Conservation (phyloP, 2,113 vertebrate genomes). For the Anhinga anhinga region DNA sequence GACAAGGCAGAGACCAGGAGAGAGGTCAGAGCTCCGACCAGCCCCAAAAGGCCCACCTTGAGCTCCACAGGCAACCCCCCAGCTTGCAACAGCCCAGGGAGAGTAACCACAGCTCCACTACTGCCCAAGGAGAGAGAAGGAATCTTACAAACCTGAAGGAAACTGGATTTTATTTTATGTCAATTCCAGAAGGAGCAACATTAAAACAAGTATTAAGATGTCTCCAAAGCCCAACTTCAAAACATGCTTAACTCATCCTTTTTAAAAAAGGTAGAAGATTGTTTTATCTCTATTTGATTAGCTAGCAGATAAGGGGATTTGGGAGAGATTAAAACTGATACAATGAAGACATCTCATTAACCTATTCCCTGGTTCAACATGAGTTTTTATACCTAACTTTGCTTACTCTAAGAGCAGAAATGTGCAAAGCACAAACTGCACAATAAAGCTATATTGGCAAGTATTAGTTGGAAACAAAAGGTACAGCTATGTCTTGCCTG, state of each 20-base stretch:
- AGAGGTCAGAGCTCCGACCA: not conserved
- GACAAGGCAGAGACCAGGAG: not conserved
- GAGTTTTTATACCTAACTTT: not conserved
- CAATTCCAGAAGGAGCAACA: not conserved
- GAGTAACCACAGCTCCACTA: not conserved
- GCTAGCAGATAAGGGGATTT: constrained; percentile 1
- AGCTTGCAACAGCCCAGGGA: accelerated
- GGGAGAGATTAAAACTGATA: not conserved
- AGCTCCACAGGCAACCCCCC: accelerated
- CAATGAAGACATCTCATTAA: not conserved
- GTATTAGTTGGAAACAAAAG: not conserved
- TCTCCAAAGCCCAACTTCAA: not conserved
- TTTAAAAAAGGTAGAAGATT: not conserved
- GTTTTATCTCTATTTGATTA: constrained; percentile 1
- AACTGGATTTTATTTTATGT: not conserved
- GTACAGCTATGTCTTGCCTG: not conserved
- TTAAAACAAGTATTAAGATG: not conserved
- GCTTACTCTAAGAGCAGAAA: not conserved
- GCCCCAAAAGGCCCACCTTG: not conserved
- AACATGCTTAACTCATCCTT: not conserved
- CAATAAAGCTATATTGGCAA: not conserved
- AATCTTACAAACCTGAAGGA: not conserved
- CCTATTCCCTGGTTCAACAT: not conserved
- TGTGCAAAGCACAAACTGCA: not conserved
- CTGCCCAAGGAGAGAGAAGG: not conserved